phyloP scores from a whole-genome alignment of 2,797 vertebrate genomes.

The Pelochelys cantorii region DNA sequence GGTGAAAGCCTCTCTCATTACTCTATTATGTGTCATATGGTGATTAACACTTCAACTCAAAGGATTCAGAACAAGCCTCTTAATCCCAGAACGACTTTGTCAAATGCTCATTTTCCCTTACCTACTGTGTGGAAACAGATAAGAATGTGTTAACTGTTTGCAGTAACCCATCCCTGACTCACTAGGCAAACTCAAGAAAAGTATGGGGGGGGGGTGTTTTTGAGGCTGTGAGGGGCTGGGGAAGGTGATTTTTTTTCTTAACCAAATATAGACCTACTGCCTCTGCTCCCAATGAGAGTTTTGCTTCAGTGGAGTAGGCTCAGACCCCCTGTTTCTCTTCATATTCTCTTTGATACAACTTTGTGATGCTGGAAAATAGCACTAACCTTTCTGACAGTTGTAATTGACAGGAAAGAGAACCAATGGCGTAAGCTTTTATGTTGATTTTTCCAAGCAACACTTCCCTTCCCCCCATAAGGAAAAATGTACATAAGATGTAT shows the following conservation, averaged over 20 bases:
- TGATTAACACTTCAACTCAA: constrained; percentile 14
- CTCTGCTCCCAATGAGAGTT: neutral
- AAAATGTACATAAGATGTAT: neutral
- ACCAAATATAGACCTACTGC: neutral
- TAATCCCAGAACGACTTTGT: constrained; percentile 19
- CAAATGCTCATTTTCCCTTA: neutral
- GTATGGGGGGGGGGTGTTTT: neutral
- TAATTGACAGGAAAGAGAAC: neutral
- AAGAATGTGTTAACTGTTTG: neutral
- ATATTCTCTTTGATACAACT: neutral
- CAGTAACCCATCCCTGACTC: neutral
- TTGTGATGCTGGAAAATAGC: neutral
- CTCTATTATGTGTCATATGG: neutral
- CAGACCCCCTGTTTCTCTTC: neutral
- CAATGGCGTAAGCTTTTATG: neutral
- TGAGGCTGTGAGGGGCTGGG: neutral
- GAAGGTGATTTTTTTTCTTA: neutral
- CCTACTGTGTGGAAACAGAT: neutral
- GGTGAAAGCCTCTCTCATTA: neutral
- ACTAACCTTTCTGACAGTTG: neutral
- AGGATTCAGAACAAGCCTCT: neutral
- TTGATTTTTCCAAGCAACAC: neutral
- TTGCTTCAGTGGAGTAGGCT: neutral
- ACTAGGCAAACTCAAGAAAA: neutral
- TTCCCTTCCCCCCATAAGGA: neutral